A percentile compares a stretch with the other conserved stretches of the same genome.
phyloP scores from a whole-genome alignment of 2,113 vertebrate species.

The Varanus salvator region DNA sequence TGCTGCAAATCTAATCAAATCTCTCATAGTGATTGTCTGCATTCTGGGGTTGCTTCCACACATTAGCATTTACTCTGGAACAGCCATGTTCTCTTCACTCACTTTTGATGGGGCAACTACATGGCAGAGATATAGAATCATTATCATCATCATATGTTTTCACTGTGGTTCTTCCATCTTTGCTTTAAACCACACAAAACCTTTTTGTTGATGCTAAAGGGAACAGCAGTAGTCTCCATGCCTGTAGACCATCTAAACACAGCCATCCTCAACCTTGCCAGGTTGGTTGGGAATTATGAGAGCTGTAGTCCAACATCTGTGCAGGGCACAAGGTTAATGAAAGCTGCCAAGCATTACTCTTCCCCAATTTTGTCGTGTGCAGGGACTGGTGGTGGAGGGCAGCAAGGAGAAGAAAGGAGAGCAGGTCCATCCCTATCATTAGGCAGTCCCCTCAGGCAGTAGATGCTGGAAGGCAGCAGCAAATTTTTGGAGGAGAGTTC shows the following conservation, averaged over 20 bases:
- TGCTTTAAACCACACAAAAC: background rate
- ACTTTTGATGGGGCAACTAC: background rate
- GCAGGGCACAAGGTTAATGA: too few relatives aligned
- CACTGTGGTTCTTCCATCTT: background rate
- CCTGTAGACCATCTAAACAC: background rate
- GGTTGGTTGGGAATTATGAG: too few relatives aligned
- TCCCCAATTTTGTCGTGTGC: background rate
- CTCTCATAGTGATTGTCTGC: background rate
- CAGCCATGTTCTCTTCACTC: background rate
- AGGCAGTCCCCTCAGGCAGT: too few relatives aligned
- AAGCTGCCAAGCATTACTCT: background rate
- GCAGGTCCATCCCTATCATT: too few relatives aligned
- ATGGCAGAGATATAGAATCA: background rate
- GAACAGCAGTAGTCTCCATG: background rate
- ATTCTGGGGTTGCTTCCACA: background rate
- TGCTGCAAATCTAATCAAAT: background rate
- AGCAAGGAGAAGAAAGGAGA: too few relatives aligned
- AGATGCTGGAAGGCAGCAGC: too few relatives aligned
- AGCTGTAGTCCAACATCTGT: too few relatives aligned
- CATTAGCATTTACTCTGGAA: background rate
- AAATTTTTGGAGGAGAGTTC: too few relatives aligned
- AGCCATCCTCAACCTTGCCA: too few relatives aligned
- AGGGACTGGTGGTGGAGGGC: background rate
- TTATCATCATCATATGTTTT: background rate
- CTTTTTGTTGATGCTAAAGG: background rate